Evolutionary conservation across 2,113 vertebrate genomes (phyloP), one percentile per base, ranked within the genome.

Genomic region (Nyctibius bracteatus): DNA sequence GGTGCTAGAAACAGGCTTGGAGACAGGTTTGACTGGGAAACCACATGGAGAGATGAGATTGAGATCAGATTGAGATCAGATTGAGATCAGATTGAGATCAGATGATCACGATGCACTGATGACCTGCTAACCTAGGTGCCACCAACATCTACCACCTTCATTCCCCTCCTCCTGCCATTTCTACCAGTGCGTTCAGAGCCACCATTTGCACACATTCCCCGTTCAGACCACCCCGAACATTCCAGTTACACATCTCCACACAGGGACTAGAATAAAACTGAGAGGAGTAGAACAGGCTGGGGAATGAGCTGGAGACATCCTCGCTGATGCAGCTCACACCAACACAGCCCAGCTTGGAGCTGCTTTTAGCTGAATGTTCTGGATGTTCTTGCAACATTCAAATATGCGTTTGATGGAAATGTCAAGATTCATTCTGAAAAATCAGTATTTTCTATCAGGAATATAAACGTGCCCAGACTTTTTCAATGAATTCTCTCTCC

Each of bases 251-350:
- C 70, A 79, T 67, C 59, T 81, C 68, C 70, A 65, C 74, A 55
- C n/a, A 47, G 66, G 28, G 79, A 88, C 49, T 14, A 93, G 90
- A 96, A 97, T 92, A 93, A 96, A 94, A 93, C 39, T 77, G 81
- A 77, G 71, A 93, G 79, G 90, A 93, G 81, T 81, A 92, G 66
- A 92, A 92, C 39, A 95, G 90, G 57, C 68, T 93, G 61, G 30
- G 39, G 78, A 78, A 81, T 79, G 65, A 94, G 86, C 54, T 95
- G 93, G 67, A 96, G 49, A 39, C 15, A 0, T 88, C 57, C 70
- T 80, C 0, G 0, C 85, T 86, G 81, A 90, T 85, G 86, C 65
- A 82, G 85, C 81, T 97, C 35, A 87, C 74, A 90, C 74, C 86
- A 91, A 92, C 88, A 93, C 65, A 95, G 78, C 35, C 61, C 81